Evolutionary conservation across 2,888 invertebrate genomes (phyloP).

Genomic region (Petrophora chlorosata): DNA sequence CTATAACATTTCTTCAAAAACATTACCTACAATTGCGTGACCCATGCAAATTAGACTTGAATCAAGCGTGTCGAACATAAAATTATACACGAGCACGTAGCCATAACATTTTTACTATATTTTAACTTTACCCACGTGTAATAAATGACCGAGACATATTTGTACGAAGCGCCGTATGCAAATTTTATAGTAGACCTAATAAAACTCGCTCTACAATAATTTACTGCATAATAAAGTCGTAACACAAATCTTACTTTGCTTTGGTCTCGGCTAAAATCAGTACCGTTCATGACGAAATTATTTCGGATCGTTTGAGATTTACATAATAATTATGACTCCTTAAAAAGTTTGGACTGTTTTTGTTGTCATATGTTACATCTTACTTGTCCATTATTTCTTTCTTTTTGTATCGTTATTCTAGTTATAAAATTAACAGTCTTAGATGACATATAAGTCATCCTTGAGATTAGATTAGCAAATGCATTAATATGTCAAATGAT

Average conservation of each 20-base stretch:
- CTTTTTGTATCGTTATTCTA: no score
- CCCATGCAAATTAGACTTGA: conserved; percentile 3
- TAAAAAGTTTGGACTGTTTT: conserved; percentile 41
- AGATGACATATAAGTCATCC: no score
- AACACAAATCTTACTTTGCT: conserved; percentile 38
- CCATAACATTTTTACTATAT: conserved; percentile 19
- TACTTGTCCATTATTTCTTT: no score
- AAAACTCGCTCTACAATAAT: conserved; percentile 33
- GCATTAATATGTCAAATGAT: no score
- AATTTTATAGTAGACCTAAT: conserved; percentile 38
- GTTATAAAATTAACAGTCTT: no score
- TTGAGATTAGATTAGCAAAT: no score
- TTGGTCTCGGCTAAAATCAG: conserved; percentile 31
- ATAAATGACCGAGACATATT: conserved; percentile 27
- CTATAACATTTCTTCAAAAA: conserved; percentile 2
- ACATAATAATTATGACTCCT: conserved; percentile 41
- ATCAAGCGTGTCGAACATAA: conserved; percentile 8
- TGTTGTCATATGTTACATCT: conserved; percentile 19
- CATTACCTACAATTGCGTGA: conserved; percentile 5
- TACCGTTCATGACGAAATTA: conserved; percentile 34
- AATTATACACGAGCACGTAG: conserved; percentile 12
- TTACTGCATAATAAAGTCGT: conserved; percentile 38
- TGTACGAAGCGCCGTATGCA: conserved; percentile 29
- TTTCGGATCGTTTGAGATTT: conserved; percentile 40
- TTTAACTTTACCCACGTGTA: conserved; percentile 12